These are phyloP conservation scores for Argentina silus DNA, from an alignment of 2,797 vertebrate genomes.

Conservation along the genomic window DNA sequence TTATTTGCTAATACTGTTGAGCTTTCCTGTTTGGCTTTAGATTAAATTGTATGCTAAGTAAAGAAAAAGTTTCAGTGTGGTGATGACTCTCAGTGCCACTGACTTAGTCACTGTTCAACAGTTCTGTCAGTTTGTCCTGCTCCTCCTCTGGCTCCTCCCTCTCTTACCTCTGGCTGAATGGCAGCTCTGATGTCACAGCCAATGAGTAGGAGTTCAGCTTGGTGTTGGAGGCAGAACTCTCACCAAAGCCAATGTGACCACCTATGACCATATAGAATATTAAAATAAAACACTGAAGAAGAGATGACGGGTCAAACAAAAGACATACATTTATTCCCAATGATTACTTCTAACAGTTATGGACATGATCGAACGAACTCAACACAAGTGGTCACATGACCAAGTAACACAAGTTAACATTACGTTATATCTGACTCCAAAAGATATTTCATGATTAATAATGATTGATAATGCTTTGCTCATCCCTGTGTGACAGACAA, in stretches of 20 bases:
- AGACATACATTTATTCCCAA: no score
- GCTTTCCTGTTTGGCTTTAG: no score
- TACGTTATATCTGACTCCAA: no score
- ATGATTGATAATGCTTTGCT: no score
- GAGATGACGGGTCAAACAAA: no score
- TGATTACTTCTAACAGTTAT: no score
- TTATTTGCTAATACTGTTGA: no score
- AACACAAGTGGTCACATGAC: no score
- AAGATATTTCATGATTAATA: no score
- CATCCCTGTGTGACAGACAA: no score
- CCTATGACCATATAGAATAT: slow-evolving; percentile 42
- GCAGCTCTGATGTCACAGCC: slow-evolving; percentile 39
- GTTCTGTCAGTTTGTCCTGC: slow-evolving; percentile 39
- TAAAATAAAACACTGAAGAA: no score
- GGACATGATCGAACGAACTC: no score
- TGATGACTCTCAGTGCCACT: slow-evolving; percentile 9
- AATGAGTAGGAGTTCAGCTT: slow-evolving; percentile 33
- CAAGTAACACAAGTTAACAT: slow-evolving; percentile 40
- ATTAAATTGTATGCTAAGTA: not conserved
- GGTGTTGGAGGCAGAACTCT: slow-evolving; percentile 30
- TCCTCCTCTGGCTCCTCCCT: slow-evolving; percentile 40
- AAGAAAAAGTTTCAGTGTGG: slow-evolving; percentile 21
- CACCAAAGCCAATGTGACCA: slow-evolving; percentile 40
- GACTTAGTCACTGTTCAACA: slow-evolving; percentile 46
- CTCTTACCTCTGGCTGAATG: slow-evolving; percentile 48